Evolutionary conservation across 2,113 vertebrate genomes (phyloP), one percentile per base, ranked within the genome.

Genomic region (Miniopterus natalensis): DNA sequence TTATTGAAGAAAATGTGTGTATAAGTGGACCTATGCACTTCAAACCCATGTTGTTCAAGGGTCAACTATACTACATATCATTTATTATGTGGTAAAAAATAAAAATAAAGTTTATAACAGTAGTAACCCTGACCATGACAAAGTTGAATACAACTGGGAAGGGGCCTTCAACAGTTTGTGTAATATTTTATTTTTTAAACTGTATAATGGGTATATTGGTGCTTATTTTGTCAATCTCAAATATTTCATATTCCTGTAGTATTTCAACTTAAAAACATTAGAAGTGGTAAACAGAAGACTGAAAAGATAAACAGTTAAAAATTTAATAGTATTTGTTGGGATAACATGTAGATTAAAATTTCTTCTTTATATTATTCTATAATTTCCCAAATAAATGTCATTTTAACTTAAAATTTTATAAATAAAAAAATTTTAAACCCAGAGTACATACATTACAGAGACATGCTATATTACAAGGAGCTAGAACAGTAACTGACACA

Each of bases 181-280:
- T 40, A 70, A 40, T 59, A 85, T 61, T 88, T 84, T 87, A 55
- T 68, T 77, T 92, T 88, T 77, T 61, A 74, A 90, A 85, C 21
- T 79, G 45, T 29, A 2, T 71, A 85, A 73, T 84, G 27, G 12
- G 29, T 31, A 31, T 29, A 14, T n/a, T 18, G 2, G 36, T 84
- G 18, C 61, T 92, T 92, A 51, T 81, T 92, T 77, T 45, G 12
- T 78, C 21, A 4, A 84, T 78, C 14, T 94, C 13, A 47, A 49
- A 42, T 53, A 51, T 84, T 93, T 95, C 21, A 2, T 90, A 63
- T 73, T 47, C 55, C 53, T 88, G 25, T 91, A 96, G 55, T 88
- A 88, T 63, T 84, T 95, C 83, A 95, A 88, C 23, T 61, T 85
- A 49, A 88, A 95, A 92, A 73, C 27, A 93, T 90, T 49, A 71